Evolutionary conservation across 2,797 vertebrate genomes (phyloP), one percentile per base, ranked within the genome.

Genomic region (Chelmon rostratus): DNA sequence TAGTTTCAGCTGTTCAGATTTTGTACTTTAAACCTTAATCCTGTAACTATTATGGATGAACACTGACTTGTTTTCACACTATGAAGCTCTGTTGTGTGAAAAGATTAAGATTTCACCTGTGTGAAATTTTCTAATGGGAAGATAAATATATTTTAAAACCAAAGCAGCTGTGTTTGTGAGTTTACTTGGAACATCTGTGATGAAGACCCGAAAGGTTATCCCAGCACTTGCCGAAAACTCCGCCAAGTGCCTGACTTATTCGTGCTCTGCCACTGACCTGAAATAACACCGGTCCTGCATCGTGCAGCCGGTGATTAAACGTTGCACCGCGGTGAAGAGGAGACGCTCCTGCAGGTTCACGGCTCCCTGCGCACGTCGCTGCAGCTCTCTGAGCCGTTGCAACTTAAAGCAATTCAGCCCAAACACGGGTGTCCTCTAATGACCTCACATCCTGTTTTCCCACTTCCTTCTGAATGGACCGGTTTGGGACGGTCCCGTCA

Each of bases 381-480:
- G 31, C 50, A 23, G 1, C 7, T 37, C 49, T 19, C 53, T 44
- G 65, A 46, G 44, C 11, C 16, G 21, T 47, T 6, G 21, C 21
- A n/a, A 31, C 56, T 64, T 61, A 40, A 79, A 66, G 10, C 59
- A 84, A 84, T 72, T 81, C 23, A 66, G 33, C 78, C 76, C 53
- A 78, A 78, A 84, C 50, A 6, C 64, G 15, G 15, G 33, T 88
- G 88, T 91, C 81, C 89, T 79, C 19, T 15, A 42, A 81, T 94
- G 92, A 94, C 93, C 91, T 94, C 93, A 94, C 84, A 93, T 94
- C 94, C 93, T 94, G 93, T 93, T 90, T 79, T 68, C 59, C 54
- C 79, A 91, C 89, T 92, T 93, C 93, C 91, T 92, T 40, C 21
- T 67, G 85, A 85, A 66, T 85, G 81, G 86, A 85, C 84, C 90